A percentile compares a stretch with the other conserved stretches of the same genome.
These are phyloP conservation scores for Molossus molossus DNA, from an alignment of 2,797 vertebrate genomes.

Conservation along the genomic window DNA sequence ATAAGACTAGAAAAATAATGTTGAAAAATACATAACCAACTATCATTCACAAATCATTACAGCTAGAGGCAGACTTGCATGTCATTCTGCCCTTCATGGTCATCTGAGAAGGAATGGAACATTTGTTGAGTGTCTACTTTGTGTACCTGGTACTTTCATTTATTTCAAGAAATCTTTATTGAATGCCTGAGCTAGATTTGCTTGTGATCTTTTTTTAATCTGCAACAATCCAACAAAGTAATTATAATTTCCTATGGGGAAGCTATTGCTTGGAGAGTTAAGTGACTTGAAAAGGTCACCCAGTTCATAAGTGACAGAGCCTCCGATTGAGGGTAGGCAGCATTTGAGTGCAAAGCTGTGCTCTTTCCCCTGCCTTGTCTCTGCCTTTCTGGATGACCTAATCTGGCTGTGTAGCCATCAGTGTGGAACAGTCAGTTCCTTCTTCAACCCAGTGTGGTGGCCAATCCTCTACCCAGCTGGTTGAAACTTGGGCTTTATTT, in stretches of 20 bases:
- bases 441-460: background rate
- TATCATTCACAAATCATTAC: background rate
- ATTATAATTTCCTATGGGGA: background rate
- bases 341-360: background rate
- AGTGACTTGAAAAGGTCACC: background rate
- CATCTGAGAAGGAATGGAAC: background rate
- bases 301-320: background rate
- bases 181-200: background rate
- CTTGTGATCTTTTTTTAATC: background rate
- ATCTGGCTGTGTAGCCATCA: background rate
- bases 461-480: background rate
- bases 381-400: background rate
- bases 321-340: background rate
- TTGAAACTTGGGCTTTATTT: background rate
- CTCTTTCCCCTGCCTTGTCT: background rate
- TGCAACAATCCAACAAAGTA: background rate
- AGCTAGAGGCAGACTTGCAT: background rate
- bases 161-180: slow-evolving; percentile 38
- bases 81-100: background rate
- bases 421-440: background rate
- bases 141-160: background rate
- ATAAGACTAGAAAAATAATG: slow-evolving; percentile 65
- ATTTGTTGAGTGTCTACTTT: background rate
- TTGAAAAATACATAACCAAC: slow-evolving; percentile 52
- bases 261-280: slow-evolving; percentile 29